Evolutionary conservation across 2,113 vertebrate genomes (phyloP).

Genomic region (Nibea coibor): DNA sequence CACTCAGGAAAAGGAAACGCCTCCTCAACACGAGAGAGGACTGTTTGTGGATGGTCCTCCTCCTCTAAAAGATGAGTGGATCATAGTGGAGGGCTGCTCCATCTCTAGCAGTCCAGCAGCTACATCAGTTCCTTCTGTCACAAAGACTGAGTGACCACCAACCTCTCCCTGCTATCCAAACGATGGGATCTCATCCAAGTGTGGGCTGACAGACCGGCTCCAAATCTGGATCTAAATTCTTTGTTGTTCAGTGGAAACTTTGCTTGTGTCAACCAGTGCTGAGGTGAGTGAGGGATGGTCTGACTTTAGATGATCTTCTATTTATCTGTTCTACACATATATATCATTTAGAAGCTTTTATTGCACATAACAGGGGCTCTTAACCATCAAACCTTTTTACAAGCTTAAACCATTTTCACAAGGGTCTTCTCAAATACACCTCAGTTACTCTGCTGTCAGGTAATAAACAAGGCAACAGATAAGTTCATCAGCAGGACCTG

Average conservation of each 20-base stretch:
- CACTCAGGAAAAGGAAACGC: slow-evolving; percentile 49
- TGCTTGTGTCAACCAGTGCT: neutral
- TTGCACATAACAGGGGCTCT: neutral
- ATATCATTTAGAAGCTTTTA: neutral
- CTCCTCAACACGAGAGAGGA: slow-evolving; percentile 20
- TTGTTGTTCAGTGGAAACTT: slow-evolving; percentile 17
- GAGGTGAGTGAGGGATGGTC: slow-evolving; percentile 71
- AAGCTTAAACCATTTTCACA: neutral
- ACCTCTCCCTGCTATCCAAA: neutral
- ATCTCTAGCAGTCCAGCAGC: slow-evolving; percentile 3
- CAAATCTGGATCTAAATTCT: neutral
- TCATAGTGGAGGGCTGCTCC: slow-evolving; percentile 36
- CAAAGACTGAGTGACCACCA: neutral
- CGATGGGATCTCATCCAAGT: slow-evolving; percentile 34
- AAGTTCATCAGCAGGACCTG: slow-evolving; percentile 37
- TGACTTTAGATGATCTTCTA: neutral
- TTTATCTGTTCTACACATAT: neutral
- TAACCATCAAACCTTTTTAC: neutral
- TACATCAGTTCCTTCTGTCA: slow-evolving; percentile 26
- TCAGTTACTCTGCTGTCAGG: neutral
- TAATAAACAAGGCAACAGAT: slow-evolving; percentile 19
- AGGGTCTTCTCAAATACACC: neutral
- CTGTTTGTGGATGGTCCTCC: slow-evolving; percentile 40
- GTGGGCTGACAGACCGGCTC: neutral
- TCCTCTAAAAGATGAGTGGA: slow-evolving; percentile 48